These are phyloP conservation scores for Leptosomus discolor DNA, from an alignment of 2,113 vertebrate genomes.

Conservation along the genomic window DNA sequence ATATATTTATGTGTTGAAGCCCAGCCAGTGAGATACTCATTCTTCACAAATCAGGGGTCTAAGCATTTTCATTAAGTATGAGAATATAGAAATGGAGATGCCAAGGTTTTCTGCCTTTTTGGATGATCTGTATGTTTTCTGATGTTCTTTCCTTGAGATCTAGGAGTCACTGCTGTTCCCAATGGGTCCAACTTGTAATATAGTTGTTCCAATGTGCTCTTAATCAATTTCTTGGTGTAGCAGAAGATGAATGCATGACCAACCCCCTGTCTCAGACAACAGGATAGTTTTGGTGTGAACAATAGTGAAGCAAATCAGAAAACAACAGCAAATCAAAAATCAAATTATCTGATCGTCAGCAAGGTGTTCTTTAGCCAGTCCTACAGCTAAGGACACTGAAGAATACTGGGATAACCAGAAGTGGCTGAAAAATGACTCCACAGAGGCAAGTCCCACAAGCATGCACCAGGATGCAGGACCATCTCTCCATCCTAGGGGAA, in stretches of 20 bases:
- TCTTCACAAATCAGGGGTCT: neutral
- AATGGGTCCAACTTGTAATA: neutral
- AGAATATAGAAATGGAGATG: neutral
- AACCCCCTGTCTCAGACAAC: neutral
- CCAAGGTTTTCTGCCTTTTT: neutral
- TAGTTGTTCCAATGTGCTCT: neutral
- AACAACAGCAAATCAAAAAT: neutral
- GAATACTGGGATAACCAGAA: neutral
- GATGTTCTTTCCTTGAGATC: neutral
- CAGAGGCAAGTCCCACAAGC: neutral
- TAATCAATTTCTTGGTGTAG: neutral
- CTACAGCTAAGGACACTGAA: neutral
- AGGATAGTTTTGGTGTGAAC: neutral
- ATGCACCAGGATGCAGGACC: accelerated
- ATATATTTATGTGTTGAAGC: neutral
- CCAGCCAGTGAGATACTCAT: neutral
- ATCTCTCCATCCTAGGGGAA: neutral
- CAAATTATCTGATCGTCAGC: neutral
- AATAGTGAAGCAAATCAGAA: neutral
- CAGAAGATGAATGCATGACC: neutral
- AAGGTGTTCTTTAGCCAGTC: neutral
- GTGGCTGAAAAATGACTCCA: neutral
- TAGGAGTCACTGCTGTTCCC: neutral
- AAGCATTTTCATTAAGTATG: neutral
- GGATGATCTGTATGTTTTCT: neutral